A percentile compares a stretch with the other conserved stretches of the same genome.
Conservation (phyloP, 2,888 invertebrate genomes). For the Brachypalpus laphriformis region DNA sequence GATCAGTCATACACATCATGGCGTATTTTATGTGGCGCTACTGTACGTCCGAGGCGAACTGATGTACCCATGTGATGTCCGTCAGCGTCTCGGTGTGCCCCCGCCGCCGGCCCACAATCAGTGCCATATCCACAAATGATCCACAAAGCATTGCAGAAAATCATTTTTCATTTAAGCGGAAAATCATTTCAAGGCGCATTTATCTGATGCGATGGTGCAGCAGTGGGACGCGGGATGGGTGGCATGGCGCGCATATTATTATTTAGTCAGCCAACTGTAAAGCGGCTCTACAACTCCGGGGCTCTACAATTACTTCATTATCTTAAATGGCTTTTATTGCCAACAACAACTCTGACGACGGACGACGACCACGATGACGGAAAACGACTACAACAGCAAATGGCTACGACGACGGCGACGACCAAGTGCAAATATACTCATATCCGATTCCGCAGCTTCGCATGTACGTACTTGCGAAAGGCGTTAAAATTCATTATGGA, state of each 20-base stretch:
- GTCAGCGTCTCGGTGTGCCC: constrained; percentile 34
- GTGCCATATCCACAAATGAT: constrained; percentile 53
- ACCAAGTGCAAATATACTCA: constrained; percentile 69
- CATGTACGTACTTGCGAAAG: constrained; percentile 67
- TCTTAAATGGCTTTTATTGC: constrained; percentile 74
- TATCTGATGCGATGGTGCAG: not conserved
- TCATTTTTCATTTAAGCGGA: constrained; percentile 71
- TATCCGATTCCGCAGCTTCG: constrained; percentile 64
- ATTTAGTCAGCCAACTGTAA: constrained; percentile 62
- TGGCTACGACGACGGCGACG: constrained; percentile 27
- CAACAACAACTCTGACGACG: constrained; percentile 70
- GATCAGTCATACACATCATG: constrained; percentile 5
- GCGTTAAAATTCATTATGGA: constrained; percentile 74
- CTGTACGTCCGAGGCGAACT: constrained; percentile 41
- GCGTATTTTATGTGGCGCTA: constrained; percentile 41
- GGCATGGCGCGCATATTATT: constrained; percentile 61
- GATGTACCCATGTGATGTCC: constrained; percentile 43
- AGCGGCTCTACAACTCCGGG: constrained; percentile 36
- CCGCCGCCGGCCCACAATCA: constrained; percentile 36
- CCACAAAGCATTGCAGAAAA: constrained; percentile 65
- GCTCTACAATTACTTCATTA: constrained; percentile 73
- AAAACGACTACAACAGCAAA: constrained; percentile 46
- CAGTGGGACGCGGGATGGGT: constrained; percentile 8
- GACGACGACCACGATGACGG: constrained; percentile 68
- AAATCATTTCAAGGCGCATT: constrained; percentile 71